A percentile compares a stretch with the other conserved stretches of the same genome.
phyloP scores from a whole-genome alignment of 2,888 invertebrate species.

The Crematogaster levior region DNA sequence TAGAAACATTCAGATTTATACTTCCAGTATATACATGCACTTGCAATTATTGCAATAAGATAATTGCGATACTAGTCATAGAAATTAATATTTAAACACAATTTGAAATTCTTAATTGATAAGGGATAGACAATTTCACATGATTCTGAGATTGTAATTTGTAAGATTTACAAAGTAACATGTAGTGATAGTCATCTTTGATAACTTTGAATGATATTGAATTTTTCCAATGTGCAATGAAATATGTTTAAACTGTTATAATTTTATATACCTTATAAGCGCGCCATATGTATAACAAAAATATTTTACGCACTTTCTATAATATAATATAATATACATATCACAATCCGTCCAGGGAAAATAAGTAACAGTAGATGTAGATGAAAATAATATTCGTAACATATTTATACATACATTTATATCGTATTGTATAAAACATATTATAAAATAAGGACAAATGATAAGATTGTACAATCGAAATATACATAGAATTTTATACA shows the following conservation, averaged over 20 bases:
- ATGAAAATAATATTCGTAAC: constrained; percentile 41
- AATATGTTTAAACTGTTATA: neutral
- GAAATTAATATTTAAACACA: constrained; percentile 4
- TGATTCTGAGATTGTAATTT: constrained; percentile 9
- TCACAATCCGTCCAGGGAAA: constrained; percentile 17
- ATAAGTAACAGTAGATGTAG: constrained; percentile 21
- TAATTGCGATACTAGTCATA: neutral
- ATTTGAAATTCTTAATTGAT: constrained; percentile 6
- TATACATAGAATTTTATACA: constrained; percentile 36
- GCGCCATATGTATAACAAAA: neutral
- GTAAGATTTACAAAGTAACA: constrained; percentile 21
- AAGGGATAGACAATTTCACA: neutral
- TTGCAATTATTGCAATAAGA: constrained; percentile 17
- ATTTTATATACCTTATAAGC: constrained; percentile 27
- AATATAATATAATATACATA: constrained; percentile 14
- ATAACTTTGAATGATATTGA: constrained; percentile 19
- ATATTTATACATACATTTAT: constrained; percentile 49
- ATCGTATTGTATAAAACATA: constrained; percentile 29
- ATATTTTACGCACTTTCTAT: constrained; percentile 24
- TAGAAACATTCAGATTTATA: constrained; percentile 55
- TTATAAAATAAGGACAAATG: constrained; percentile 16
- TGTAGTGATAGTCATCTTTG: neutral
- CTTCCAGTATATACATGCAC: constrained; percentile 48
- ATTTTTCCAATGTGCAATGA: neutral
- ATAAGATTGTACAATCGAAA: constrained; percentile 29